These are phyloP conservation scores for Drosophila arawakana DNA, from an alignment of 1,140 invertebrate genomes.

Conservation along the genomic window DNA sequence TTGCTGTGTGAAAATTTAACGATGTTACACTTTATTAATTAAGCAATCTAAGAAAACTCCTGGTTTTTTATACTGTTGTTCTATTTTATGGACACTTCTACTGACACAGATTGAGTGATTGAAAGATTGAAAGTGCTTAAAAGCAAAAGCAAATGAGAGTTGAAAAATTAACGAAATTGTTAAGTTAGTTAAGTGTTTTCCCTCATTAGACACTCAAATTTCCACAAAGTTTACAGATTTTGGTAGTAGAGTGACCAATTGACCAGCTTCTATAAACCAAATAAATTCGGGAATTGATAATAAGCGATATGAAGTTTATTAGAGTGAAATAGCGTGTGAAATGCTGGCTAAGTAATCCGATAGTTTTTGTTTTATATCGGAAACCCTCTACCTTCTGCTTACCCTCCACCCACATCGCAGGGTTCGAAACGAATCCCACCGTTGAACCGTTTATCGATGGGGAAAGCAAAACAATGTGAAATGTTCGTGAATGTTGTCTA, in stretches of 20 bases:
- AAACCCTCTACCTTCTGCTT: neutral
- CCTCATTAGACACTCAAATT: neutral
- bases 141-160: neutral
- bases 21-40: conserved; percentile 18
- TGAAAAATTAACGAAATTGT: neutral
- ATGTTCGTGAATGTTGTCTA: conserved; percentile 14
- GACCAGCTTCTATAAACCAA: conserved; percentile 17
- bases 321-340: conserved; percentile 42
- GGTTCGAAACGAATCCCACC: neutral
- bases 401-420: conserved; percentile 6
- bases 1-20: conserved; percentile 8
- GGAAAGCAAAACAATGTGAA: conserved; percentile 37
- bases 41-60: conserved; percentile 6
- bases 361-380: conserved; percentile 24
- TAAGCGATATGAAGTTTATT: neutral
- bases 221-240: neutral
- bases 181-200: neutral
- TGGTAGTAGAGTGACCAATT: neutral
- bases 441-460: conserved; percentile 37
- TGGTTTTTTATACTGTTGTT: neutral
- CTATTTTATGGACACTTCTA: neutral
- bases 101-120: neutral
- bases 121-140: neutral
- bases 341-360: conserved; percentile 49
- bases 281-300: conserved; percentile 17